A percentile compares a stretch with the other conserved stretches of the same genome.
Conservation (phyloP, 2,113 vertebrate genomes). For the Dasyornis broadbenti region DNA sequence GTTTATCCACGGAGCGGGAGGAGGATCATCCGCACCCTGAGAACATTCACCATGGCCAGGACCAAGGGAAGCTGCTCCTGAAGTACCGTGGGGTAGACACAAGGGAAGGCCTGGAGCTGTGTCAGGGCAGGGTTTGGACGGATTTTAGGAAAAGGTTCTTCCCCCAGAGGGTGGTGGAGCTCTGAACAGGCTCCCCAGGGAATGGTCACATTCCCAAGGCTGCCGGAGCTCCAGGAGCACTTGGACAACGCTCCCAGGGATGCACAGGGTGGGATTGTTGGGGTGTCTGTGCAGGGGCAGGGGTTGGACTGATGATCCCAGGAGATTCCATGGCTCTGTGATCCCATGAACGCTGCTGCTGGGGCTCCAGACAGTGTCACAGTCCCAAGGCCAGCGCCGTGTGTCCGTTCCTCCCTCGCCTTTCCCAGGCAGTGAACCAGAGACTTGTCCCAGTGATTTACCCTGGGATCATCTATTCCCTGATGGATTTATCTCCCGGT, state of each 20-base stretch:
- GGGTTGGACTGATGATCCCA: background rate
- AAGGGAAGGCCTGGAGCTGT: background rate
- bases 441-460: background rate
- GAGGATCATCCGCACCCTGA: background rate
- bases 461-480: background rate
- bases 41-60: background rate
- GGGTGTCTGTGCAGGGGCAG: background rate
- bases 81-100: background rate
- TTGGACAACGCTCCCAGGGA: rapidly evolving
- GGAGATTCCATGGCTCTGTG: background rate
- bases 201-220: rapidly evolving
- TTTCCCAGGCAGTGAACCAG: constrained; percentile 34
- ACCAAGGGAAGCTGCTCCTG: background rate
- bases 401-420: background rate
- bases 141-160: background rate
- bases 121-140: background rate
- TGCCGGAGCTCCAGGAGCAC: background rate
- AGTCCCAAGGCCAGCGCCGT: rapidly evolving
- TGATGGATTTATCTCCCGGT: background rate
- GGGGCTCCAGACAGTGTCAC: background rate
- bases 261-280: background rate
- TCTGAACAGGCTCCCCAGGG: background rate
- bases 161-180: rapidly evolving
- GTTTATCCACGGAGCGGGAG: background rate
- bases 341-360: background rate